These are phyloP conservation scores for Bombus haemorrhoidalis DNA, from an alignment of 1,140 invertebrate genomes.

Conservation along the genomic window DNA sequence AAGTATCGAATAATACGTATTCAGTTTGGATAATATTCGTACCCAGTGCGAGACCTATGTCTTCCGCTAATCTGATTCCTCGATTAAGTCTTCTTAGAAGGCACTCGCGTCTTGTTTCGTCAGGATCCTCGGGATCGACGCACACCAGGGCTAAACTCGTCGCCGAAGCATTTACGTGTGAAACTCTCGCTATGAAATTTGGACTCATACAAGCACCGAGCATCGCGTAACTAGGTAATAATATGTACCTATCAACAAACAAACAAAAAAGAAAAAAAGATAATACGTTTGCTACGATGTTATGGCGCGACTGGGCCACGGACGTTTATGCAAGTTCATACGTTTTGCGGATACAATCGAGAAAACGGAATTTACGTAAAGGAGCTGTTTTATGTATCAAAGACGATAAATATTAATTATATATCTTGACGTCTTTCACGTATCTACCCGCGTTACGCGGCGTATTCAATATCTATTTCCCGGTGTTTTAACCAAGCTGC, in stretches of 20 bases:
- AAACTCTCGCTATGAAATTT: constrained; percentile 83
- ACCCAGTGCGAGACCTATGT: constrained; percentile 77
- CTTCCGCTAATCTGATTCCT: constrained; percentile 76
- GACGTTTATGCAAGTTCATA: too few species aligned
- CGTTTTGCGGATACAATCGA: too few species aligned
- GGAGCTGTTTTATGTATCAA: constrained; percentile 50
- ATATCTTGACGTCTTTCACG: too few species aligned
- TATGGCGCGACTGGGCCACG: too few species aligned
- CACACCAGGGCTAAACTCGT: constrained; percentile 84
- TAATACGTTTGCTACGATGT: too few species aligned
- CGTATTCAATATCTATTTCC: too few species aligned
- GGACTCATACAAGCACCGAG: constrained; percentile 84
- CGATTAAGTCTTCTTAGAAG: constrained; percentile 75
- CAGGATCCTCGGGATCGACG: constrained; percentile 82
- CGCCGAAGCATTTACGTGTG: constrained; percentile 84
- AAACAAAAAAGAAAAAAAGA: neutral
- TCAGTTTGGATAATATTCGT: neutral
- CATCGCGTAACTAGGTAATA: constrained; percentile 85
- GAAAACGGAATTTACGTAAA: neutral
- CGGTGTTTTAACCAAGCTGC: too few species aligned
- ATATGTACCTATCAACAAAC: constrained; percentile 77
- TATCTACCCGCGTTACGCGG: too few species aligned
- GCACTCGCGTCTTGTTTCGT: constrained; percentile 80
- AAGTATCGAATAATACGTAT: too few species aligned
- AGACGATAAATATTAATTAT: too few species aligned